Evolutionary conservation across 1,140 invertebrate genomes (phyloP), one percentile per base, ranked within the genome.

Genomic region (Araneus ventricosus): DNA sequence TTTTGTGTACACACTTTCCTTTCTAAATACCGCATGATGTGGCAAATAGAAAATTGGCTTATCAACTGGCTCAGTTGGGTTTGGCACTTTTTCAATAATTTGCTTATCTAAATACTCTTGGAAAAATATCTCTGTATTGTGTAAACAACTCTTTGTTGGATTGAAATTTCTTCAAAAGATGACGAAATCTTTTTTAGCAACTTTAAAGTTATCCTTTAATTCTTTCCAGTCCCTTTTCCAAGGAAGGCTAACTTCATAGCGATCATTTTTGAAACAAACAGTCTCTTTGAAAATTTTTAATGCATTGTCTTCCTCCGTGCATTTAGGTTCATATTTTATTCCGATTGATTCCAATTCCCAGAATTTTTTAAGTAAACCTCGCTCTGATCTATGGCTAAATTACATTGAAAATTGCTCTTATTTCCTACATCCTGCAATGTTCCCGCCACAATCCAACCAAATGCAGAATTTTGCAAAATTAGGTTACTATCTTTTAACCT

Each of bases 21-120:
- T 24, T 30, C 45, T 87, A 30, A 37, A 41, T 34, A 57, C 10
- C 2, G 22, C 20, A 20, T 24, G 17, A 24, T 75, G 30, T 7
- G 39, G 45, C 39, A 39, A n/a, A 59, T 67, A 88, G 30, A 45
- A 88, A 24, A 88, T n/a, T n/a, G n/a, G n/a, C n/a, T n/a, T n/a
- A n/a, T n/a, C n/a, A n/a, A n/a, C 41, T 45, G 41, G 4, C 8
- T 45, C 39, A 41, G 8, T 7, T 1, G 39, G 39, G 7, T 45
- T 2, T 45, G 41, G 41, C 4, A 45, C 8, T 8, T 45, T 45
- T 0, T 4, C 41, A 45, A 45, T 45, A 45, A 45, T 45, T 45
- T 45, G 1, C 7, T 45, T 45, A 45, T 45, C 7, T 45, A 45
- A 45, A 45, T 45, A 45, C 10, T 45, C 10, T 6, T 45, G 7